Conservation (phyloP, 2,113 vertebrate species). For the Myotis brandtii region DNA sequence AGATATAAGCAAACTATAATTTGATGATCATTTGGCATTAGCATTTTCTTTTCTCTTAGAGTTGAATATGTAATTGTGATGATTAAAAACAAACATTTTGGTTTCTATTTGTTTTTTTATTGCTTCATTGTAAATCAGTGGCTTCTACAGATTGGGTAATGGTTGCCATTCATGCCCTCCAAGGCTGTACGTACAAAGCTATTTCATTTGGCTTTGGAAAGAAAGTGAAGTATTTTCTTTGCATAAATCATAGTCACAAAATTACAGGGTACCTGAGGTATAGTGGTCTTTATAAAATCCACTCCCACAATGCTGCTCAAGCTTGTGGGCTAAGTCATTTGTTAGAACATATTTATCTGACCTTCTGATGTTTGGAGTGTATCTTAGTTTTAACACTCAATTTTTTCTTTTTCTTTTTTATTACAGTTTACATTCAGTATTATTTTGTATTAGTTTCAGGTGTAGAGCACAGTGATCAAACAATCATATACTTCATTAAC, state of each 20-base stretch:
- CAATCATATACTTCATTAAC: not conserved
- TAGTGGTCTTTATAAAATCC: not conserved
- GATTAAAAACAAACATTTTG: not conserved
- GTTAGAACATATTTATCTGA: not conserved
- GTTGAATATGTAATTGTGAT: not conserved
- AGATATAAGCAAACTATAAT: not conserved
- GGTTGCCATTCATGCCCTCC: not conserved
- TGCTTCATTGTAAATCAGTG: not conserved
- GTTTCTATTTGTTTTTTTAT: not conserved
- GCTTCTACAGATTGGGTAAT: not conserved
- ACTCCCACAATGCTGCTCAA: not conserved
- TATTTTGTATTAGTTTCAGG: not conserved
- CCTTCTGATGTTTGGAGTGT: not conserved
- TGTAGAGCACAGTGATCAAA: not conserved
- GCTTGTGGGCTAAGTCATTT: not conserved
- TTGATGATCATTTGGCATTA: not conserved
- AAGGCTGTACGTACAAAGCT: not conserved
- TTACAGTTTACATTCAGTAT: not conserved
- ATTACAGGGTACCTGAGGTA: not conserved
- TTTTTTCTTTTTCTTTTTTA: not conserved
- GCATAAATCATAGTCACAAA: not conserved
- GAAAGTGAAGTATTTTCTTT: not conserved
- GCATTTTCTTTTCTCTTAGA: conserved; percentile 19
- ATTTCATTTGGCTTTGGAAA: conserved; percentile 37
- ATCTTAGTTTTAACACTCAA: not conserved